These are phyloP conservation scores for Akabosia matsudoensis DNA, from an alignment of 1,140 invertebrate species.

Conservation along the genomic window DNA sequence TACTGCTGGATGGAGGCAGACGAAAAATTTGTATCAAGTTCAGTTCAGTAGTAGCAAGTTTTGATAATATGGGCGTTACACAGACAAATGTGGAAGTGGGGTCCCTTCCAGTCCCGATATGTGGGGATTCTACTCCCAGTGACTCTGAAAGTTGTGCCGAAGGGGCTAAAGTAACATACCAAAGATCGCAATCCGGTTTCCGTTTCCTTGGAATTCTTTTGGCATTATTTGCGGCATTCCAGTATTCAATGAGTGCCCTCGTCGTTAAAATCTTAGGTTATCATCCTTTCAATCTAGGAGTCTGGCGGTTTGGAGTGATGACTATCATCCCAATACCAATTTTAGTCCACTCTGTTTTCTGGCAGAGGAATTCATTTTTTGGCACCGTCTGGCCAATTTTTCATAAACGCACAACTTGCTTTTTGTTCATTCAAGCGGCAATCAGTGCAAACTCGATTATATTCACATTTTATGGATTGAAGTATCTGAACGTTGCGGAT, in stretches of 20 bases:
- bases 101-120: too few relatives aligned
- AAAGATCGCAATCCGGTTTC: too few relatives aligned
- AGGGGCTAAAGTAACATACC: too few relatives aligned
- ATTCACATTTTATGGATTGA: constrained; percentile 24
- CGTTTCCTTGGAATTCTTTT: constrained; percentile 25
- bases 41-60: too few relatives aligned
- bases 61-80: too few relatives aligned
- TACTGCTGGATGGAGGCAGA: too few relatives aligned
- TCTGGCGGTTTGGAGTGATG: constrained; percentile 36
- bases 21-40: too few relatives aligned
- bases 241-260: constrained; percentile 29
- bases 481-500: constrained; percentile 29
- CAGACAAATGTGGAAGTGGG: too few relatives aligned
- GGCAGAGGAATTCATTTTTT: constrained; percentile 18
- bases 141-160: too few relatives aligned
- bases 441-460: constrained; percentile 28
- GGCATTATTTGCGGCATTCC: constrained; percentile 27
- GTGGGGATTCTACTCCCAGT: too few relatives aligned
- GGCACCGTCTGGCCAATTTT: constrained; percentile 10
- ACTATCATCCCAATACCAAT: constrained; percentile 29
- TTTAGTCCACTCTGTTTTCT: constrained; percentile 18
- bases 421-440: constrained; percentile 26
- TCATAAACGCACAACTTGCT: not conserved
- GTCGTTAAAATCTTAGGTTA: constrained; percentile 31
- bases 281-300: constrained; percentile 34